A percentile compares a stretch with the other conserved stretches of the same genome.
These are phyloP conservation scores for Pelobates fuscus DNA, from an alignment of 2,113 vertebrate genomes.

Conservation along the genomic window DNA sequence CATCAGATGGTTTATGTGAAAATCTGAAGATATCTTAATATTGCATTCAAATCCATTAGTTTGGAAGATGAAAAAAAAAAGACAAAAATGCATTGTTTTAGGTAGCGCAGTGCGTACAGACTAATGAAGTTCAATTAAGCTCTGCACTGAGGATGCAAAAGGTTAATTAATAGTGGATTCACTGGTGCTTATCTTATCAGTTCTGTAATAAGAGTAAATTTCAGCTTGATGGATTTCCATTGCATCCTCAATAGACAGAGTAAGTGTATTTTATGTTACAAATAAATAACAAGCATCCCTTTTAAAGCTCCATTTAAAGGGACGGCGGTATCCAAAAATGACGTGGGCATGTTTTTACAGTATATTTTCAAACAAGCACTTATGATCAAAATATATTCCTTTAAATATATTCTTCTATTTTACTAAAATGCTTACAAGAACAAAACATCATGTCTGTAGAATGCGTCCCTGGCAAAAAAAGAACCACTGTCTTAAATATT, in stretches of 20 bases:
- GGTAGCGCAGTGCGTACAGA: neutral
- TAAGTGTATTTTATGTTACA: constrained; percentile 14
- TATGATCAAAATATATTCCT: too few species aligned
- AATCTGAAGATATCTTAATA: constrained; percentile 20
- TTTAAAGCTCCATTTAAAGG: constrained; percentile 15
- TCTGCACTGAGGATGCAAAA: constrained; percentile 41
- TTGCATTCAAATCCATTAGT: neutral
- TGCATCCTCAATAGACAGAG: neutral
- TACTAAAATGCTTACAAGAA: too few species aligned
- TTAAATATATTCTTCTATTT: too few species aligned
- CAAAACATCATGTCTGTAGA: too few species aligned
- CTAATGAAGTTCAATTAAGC: constrained; percentile 45
- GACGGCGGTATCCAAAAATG: neutral
- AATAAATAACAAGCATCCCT: constrained; percentile 20
- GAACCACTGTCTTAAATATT: too few species aligned
- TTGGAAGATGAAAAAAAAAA: neutral
- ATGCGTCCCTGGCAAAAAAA: too few species aligned
- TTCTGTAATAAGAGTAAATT: constrained; percentile 25
- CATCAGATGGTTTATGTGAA: neutral
- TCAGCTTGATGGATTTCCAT: constrained; percentile 22
- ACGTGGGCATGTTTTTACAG: too few species aligned
- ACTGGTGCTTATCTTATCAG: constrained; percentile 45
- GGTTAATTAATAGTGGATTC: constrained; percentile 49
- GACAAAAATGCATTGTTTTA: constrained; percentile 25
- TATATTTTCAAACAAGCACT: too few species aligned